These are phyloP conservation scores for Oryzias javanicus DNA, from an alignment of 2,113 vertebrate species.

Conservation along the genomic window DNA sequence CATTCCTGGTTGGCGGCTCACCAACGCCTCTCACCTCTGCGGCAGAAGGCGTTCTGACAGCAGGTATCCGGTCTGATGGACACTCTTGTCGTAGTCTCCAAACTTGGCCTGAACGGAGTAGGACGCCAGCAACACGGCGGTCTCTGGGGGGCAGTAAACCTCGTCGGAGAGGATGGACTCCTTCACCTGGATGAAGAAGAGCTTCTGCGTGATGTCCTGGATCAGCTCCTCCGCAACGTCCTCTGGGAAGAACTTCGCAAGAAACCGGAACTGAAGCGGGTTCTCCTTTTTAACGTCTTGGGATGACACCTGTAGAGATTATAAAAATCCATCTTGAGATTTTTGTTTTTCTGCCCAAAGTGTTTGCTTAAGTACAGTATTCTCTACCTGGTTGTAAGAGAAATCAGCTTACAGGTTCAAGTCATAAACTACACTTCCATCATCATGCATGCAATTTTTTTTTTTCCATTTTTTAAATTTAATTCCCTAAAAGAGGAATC, in stretches of 20 bases:
- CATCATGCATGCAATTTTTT: no score
- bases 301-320: constrained; percentile 81
- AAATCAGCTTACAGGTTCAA: no score
- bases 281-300: constrained; percentile 93
- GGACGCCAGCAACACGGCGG: constrained; percentile 92
- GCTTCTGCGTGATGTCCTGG: constrained; percentile 95
- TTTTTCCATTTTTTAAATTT: no score
- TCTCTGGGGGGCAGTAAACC: constrained; percentile 95
- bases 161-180: constrained; percentile 90
- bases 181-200: constrained; percentile 97
- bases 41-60: constrained; percentile 88
- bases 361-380: no score
- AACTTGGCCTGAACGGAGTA: constrained; percentile 96
- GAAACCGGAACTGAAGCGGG: constrained; percentile 93
- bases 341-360: no score
- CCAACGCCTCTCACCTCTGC: constrained; percentile 80
- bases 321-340: no score
- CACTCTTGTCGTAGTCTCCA: constrained; percentile 88
- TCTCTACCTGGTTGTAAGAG: no score
- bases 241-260: constrained; percentile 94
- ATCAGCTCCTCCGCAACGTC: constrained; percentile 93
- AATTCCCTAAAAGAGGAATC: no score
- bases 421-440: no score
- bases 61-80: constrained; percentile 88
- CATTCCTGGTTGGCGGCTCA: not conserved